Conservation (phyloP, 1,140 invertebrate genomes). For the Neoseiulus cucumeris region DNA sequence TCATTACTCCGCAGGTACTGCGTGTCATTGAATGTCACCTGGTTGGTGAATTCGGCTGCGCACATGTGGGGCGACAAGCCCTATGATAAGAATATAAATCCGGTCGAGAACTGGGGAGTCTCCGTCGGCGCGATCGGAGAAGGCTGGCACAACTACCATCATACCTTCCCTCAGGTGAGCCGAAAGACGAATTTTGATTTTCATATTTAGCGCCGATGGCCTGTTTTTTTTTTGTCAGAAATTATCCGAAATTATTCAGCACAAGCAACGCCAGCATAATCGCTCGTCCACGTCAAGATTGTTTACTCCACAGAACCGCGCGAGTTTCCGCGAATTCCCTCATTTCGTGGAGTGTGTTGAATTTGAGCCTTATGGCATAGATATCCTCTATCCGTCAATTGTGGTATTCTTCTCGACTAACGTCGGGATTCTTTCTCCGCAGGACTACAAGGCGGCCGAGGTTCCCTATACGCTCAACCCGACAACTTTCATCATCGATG, state of each 20-base stretch:
- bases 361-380: too few species aligned
- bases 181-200: background rate
- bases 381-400: too few species aligned
- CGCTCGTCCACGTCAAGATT: too few species aligned
- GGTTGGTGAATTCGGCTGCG: constrained; percentile 83
- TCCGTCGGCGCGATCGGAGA: constrained; percentile 51
- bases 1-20: constrained; percentile 39
- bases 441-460: constrained; percentile 28
- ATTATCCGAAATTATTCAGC: too few species aligned
- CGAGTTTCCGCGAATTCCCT: too few species aligned
- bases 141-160: constrained; percentile 88
- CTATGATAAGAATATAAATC: constrained; percentile 57
- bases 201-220: too few species aligned
- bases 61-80: constrained; percentile 75
- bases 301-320: too few species aligned
- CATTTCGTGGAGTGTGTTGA: too few species aligned
- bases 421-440: constrained; percentile 13
- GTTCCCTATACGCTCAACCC: constrained; percentile 26
- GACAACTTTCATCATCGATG: constrained; percentile 58
- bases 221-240: too few species aligned
- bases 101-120: constrained; percentile 46
- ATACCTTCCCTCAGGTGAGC: constrained; percentile 71
- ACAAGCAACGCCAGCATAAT: too few species aligned
- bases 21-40: constrained; percentile 67
- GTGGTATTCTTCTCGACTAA: too few species aligned